Conservation (phyloP, 2,888 invertebrate genomes). For the Agrotis ipsilon region DNA sequence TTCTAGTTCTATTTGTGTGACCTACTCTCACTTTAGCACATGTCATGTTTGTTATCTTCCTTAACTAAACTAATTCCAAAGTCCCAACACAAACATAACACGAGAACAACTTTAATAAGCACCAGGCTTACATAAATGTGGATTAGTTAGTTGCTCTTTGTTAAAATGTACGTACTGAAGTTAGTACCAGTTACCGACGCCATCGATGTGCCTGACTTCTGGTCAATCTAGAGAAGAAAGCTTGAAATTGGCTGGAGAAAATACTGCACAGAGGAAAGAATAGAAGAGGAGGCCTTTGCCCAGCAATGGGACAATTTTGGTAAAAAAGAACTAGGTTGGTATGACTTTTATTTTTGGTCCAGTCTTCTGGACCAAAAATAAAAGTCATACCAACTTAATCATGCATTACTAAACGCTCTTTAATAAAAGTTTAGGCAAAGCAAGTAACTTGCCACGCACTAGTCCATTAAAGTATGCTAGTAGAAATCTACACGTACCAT, state of each 20-base stretch:
- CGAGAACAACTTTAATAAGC: neutral
- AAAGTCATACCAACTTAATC: neutral
- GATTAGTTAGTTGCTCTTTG: neutral
- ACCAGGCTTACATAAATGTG: neutral
- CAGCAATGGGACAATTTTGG: no score
- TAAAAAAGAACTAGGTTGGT: no score
- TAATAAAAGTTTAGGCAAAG: conserved; percentile 3
- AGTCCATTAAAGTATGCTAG: conserved; percentile 12
- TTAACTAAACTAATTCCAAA: neutral
- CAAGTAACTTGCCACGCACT: conserved; percentile 13
- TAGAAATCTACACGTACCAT: conserved; percentile 50
- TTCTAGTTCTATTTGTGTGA: neutral
- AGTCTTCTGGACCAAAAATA: no score
- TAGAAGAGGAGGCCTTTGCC: no score
- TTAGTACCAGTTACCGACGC: no score
- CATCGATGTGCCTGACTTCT: no score
- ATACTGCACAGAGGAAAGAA: no score
- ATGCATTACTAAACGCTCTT: conserved; percentile 7
- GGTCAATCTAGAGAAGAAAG: no score
- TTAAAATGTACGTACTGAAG: no score
- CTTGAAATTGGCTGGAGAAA: no score
- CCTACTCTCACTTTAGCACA: neutral
- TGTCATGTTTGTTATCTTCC: neutral
- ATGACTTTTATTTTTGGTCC: no score
- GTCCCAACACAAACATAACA: neutral